Evolutionary conservation across 1,140 invertebrate genomes (phyloP).

Genomic region (Kradibia gibbosae): DNA sequence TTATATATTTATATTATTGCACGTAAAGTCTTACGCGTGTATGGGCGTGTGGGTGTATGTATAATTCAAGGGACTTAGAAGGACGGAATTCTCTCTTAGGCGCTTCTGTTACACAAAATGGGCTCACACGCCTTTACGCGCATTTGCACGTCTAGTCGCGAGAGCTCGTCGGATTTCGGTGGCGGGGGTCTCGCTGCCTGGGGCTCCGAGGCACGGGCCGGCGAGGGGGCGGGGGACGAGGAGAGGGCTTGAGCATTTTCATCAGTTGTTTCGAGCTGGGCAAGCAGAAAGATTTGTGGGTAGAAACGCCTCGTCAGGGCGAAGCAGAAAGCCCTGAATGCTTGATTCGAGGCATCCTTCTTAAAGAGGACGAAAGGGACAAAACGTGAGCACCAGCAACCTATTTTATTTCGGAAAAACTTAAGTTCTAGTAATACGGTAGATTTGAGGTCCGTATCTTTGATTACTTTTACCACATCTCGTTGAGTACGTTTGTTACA

Average conservation of each 20-base stretch:
- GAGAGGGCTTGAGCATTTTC: neutral
- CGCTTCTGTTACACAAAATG: neutral
- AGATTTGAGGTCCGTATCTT: neutral
- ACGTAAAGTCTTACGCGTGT: too few relatives aligned
- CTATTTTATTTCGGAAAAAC: neutral
- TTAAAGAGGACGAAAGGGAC: neutral
- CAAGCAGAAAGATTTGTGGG: conserved; percentile 39
- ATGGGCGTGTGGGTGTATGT: too few relatives aligned
- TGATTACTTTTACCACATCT: neutral
- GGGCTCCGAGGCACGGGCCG: neutral
- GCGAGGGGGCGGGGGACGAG: neutral
- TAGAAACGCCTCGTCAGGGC: conserved; percentile 18
- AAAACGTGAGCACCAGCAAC: neutral
- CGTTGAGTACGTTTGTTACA: neutral
- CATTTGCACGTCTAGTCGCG: neutral
- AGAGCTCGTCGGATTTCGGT: too few relatives aligned
- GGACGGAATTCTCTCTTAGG: neutral
- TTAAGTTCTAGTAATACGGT: neutral
- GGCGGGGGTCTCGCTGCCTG: too few relatives aligned
- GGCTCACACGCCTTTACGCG: neutral
- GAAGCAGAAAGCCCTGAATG: neutral
- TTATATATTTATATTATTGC: too few relatives aligned
- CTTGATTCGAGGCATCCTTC: neutral
- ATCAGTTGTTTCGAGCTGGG: conserved; percentile 28
- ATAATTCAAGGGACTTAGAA: neutral